Evolutionary conservation across 2,888 invertebrate genomes (phyloP), one percentile per base, ranked within the genome.

Genomic region (Stenodera caucasica): DNA sequence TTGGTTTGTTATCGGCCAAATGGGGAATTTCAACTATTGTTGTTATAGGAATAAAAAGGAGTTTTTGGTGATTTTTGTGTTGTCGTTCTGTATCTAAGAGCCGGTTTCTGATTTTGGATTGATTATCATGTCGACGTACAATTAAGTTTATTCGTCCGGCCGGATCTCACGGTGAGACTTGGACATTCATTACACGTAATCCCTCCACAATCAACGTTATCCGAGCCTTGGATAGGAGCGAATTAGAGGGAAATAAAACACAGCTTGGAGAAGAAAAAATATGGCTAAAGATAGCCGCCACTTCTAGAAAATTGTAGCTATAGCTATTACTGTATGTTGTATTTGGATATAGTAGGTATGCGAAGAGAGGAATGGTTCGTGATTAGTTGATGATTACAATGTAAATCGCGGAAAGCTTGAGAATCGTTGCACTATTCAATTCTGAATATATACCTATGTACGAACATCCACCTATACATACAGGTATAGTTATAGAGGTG

Each of bases 381-480:
- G 72, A 74, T 72, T 68, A 70, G 61, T 60, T 63, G 69, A 67
- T 69, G 72, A 73, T 74, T 74, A 73, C 71, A 70, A 71, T 69
- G 71, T 72, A 70, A 70, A 72, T 70, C 65, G 62, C 61, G 40
- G 55, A 58, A 45, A 33, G 37, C 53, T 49, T 51, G 63, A 51
- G 63, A 60, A 53, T 53, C 58, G 40, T 55, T 53, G 62, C 62
- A 58, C 55, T 62, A 37, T 40, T 40, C 37, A 40, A 18, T 37
- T 37, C 37, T 37, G 12, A n/a, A 35, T 35, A 29, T 7, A 29
- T 29, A 29, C 29, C 12, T 35, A 9, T 37, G n/a, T n/a, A n/a
- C n/a, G n/a, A n/a, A n/a, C n/a, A n/a, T n/a, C n/a, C n/a, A n/a
- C n/a, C n/a, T n/a, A n/a, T n/a, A n/a, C n/a, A n/a, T n/a, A n/a